phyloP scores from a whole-genome alignment of 2,888 invertebrate species.

The Dione juno region DNA sequence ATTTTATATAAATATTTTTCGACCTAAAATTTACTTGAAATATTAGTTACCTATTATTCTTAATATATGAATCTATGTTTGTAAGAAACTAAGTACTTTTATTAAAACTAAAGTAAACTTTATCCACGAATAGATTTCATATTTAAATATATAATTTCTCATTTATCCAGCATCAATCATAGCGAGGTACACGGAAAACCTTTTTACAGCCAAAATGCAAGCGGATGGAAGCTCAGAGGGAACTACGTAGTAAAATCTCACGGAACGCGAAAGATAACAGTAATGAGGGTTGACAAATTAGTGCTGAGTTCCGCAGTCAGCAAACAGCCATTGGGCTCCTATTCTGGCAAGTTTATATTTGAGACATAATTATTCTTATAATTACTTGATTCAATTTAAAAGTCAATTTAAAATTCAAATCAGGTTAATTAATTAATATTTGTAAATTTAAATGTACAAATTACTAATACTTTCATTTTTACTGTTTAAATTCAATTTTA shows the following conservation, averaged over 20 bases:
- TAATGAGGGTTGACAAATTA: constrained; percentile 75
- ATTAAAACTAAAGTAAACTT: not conserved
- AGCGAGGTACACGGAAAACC: constrained; percentile 60
- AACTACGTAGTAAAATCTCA: constrained; percentile 57
- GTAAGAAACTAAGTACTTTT: not conserved
- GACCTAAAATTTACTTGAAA: too few species aligned
- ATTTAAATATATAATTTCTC: constrained; percentile 26
- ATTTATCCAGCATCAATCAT: constrained; percentile 51
- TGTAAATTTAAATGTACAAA: too few species aligned
- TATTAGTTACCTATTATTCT: too few species aligned
- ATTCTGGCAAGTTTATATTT: constrained; percentile 38
- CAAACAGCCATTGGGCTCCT: constrained; percentile 56
- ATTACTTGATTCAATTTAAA: not conserved
- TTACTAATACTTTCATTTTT: too few species aligned
- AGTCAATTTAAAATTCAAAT: too few species aligned
- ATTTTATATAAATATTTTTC: too few species aligned
- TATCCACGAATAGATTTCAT: not conserved
- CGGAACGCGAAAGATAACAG: constrained; percentile 63
- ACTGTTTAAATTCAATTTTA: too few species aligned
- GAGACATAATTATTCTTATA: not conserved
- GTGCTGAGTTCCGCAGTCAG: constrained; percentile 62
- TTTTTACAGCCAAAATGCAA: constrained; percentile 51
- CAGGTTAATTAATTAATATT: too few species aligned
- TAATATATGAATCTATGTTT: too few species aligned
- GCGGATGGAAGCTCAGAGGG: constrained; percentile 22